Evolutionary conservation across 1,140 invertebrate genomes (phyloP).

Genomic region (Plutomurus gul): DNA sequence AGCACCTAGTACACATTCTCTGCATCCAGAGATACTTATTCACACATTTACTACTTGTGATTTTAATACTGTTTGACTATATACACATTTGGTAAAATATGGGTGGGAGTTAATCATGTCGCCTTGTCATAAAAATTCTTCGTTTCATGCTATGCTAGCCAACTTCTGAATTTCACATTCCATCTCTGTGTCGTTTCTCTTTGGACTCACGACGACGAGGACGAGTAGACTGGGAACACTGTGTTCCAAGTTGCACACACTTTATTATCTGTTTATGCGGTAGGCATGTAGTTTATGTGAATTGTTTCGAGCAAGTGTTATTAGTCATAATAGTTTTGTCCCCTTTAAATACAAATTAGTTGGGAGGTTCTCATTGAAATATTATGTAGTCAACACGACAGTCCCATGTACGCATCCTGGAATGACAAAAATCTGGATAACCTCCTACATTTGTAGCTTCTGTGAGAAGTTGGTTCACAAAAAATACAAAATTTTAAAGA

Average conservation of each 20-base stretch:
- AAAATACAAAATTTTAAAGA: too few relatives aligned
- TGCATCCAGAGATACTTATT: too few relatives aligned
- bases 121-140: slow-evolving; percentile 13
- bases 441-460: too few relatives aligned
- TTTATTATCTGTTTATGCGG: slow-evolving; percentile 25
- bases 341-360: not conserved
- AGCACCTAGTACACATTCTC: too few relatives aligned
- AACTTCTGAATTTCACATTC: slow-evolving; percentile 24
- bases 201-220: not conserved
- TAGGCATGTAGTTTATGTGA: slow-evolving; percentile 13
- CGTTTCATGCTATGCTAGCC: not conserved
- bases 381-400: not conserved
- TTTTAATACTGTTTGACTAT: slow-evolving; percentile 19
- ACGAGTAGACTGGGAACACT: not conserved
- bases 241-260: not conserved
- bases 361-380: not conserved
- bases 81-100: slow-evolving; percentile 20
- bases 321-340: not conserved
- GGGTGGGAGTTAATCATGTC: slow-evolving; percentile 28
- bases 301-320: not conserved
- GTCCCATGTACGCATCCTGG: too few relatives aligned
- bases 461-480: too few relatives aligned
- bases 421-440: too few relatives aligned
- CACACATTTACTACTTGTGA: too few relatives aligned
- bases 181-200: too few relatives aligned